These are phyloP conservation scores for Acromyrmex echinatior DNA, from an alignment of 1,140 invertebrate species.

Conservation along the genomic window DNA sequence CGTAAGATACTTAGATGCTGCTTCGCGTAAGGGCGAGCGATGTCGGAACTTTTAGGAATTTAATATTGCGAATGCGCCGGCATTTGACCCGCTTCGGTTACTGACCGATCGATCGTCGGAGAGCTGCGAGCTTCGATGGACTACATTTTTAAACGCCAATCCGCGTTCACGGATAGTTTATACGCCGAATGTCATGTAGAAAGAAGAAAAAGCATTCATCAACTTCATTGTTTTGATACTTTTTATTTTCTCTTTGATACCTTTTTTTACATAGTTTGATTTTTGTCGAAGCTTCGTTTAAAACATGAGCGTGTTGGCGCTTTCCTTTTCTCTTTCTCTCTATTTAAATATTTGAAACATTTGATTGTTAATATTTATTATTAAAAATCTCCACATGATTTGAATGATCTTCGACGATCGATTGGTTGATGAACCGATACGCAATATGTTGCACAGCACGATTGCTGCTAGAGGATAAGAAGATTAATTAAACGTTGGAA, in stretches of 20 bases:
- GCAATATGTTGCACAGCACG: conserved; percentile 38
- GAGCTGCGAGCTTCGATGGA: conserved; percentile 28
- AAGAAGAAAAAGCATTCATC: neutral
- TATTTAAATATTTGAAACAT: neutral
- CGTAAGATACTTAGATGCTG: conserved; percentile 55
- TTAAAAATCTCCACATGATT: neutral
- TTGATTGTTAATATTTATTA: neutral
- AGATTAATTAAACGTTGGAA: conserved; percentile 59
- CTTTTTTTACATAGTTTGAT: too few species aligned
- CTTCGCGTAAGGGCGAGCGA: conserved; percentile 10
- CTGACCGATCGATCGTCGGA: conserved; percentile 48
- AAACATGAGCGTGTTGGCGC: too few species aligned
- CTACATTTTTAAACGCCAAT: conserved; percentile 35
- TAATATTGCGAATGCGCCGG: conserved; percentile 76
- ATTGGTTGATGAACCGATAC: conserved; percentile 25
- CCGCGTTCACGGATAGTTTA: neutral
- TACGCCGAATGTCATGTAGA: neutral
- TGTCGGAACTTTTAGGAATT: conserved; percentile 67
- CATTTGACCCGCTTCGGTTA: conserved; percentile 66
- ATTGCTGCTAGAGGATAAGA: conserved; percentile 35
- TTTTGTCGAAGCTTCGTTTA: too few species aligned
- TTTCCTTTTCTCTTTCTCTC: too few species aligned
- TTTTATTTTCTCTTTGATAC: neutral
- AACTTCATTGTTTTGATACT: neutral
- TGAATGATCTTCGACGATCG: conserved; percentile 10